phyloP scores from a whole-genome alignment of 2,113 vertebrate genomes.

The Urocitellus parryii region DNA sequence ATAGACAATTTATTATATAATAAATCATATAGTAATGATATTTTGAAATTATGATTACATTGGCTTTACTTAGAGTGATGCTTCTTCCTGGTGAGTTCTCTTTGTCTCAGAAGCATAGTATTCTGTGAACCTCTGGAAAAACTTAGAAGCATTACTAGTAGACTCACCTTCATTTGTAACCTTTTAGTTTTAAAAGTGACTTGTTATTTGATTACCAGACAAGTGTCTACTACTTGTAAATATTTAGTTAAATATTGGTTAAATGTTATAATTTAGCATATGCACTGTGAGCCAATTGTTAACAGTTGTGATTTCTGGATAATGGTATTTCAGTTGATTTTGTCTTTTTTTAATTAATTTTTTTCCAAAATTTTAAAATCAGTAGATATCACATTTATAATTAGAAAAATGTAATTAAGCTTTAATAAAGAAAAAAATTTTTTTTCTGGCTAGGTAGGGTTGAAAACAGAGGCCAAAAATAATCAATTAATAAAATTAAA shows the following conservation, averaged over 20 bases:
- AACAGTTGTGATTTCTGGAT: slow-evolving; percentile 31
- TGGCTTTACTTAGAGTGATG: slow-evolving; percentile 12
- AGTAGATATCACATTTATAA: not conserved
- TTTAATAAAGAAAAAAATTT: slow-evolving; percentile 53
- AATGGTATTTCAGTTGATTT: slow-evolving; percentile 12
- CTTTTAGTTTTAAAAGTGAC: not conserved
- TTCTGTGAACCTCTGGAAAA: not conserved
- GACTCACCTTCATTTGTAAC: not conserved
- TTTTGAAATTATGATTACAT: not conserved
- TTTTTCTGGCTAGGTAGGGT: not conserved
- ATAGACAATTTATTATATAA: not conserved
- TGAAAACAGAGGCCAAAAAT: slow-evolving; percentile 11
- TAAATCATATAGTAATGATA: not conserved
- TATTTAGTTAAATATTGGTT: not conserved
- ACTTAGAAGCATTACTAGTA: not conserved
- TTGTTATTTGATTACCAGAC: not conserved
- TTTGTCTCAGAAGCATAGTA: not conserved
- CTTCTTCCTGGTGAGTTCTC: not conserved
- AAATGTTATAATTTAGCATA: slow-evolving; percentile 6
- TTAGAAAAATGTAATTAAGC: slow-evolving; percentile 35
- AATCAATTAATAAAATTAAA: slow-evolving; percentile 35
- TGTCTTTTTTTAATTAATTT: not conserved
- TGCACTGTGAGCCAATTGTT: not conserved
- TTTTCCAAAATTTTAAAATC: slow-evolving; percentile 23
- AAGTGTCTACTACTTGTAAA: not conserved